These are phyloP conservation scores for Nomada fucata DNA, from an alignment of 2,888 invertebrate genomes.

Conservation along the genomic window DNA sequence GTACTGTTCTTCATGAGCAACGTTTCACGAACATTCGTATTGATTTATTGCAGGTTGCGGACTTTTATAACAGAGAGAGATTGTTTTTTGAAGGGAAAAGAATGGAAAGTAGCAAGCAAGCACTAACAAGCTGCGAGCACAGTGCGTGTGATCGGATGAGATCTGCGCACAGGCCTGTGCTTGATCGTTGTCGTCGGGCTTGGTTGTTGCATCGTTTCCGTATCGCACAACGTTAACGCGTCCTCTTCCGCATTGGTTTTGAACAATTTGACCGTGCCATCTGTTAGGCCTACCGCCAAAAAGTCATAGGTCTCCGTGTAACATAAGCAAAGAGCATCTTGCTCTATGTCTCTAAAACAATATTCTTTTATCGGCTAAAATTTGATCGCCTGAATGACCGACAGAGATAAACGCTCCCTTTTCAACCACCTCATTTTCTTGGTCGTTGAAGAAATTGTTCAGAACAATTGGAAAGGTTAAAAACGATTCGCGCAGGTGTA, in stretches of 20 bases:
- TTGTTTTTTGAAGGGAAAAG: too few relatives aligned
- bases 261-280: constrained; percentile 87
- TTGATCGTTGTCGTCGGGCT: constrained; percentile 87
- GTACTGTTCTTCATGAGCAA: not conserved
- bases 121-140: constrained; percentile 87
- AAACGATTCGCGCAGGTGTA: too few relatives aligned
- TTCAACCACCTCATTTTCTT: too few relatives aligned
- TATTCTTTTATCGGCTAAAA: constrained; percentile 16
- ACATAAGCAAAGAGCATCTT: constrained; percentile 86
- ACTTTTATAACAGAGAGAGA: too few relatives aligned
- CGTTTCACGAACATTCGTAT: not conserved
- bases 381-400: not conserved
- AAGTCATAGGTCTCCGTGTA: constrained; percentile 87
- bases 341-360: constrained; percentile 60
- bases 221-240: constrained; percentile 85
- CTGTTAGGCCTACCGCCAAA: constrained; percentile 87
- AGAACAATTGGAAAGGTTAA: too few relatives aligned
- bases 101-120: not conserved
- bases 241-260: constrained; percentile 85
- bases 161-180: constrained; percentile 86
- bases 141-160: constrained; percentile 87
- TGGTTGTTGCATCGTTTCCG: constrained; percentile 85
- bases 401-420: not conserved
- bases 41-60: not conserved
- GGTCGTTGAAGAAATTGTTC: too few relatives aligned